Evolutionary conservation across 2,797 vertebrate genomes (phyloP).

Genomic region (Mormyrus proboscirostris): DNA sequence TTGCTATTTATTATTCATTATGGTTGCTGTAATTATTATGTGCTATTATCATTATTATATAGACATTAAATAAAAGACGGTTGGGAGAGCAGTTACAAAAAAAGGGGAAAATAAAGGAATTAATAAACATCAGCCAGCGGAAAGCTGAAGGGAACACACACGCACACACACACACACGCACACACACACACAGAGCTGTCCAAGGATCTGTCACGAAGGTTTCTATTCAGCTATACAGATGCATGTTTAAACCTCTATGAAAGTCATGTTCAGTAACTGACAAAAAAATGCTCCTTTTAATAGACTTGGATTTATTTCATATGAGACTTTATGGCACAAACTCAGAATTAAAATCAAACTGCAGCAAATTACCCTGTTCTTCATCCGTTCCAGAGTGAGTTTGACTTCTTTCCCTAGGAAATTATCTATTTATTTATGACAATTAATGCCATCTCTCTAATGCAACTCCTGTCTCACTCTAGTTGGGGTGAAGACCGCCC

Average conservation of each 20-base stretch:
- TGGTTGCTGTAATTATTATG: background rate
- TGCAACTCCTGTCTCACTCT: background rate
- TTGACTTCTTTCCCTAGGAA: background rate
- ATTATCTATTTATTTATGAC: background rate
- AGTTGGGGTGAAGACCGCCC: background rate
- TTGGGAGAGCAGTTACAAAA: background rate
- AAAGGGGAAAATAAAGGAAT: background rate
- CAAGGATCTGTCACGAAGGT: background rate
- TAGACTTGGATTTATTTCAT: background rate
- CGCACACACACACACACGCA: no score
- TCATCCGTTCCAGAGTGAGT: background rate
- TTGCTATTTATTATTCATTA: conserved; percentile 1
- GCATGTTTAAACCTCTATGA: background rate
- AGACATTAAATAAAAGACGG: background rate
- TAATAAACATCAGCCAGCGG: background rate
- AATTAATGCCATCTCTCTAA: background rate
- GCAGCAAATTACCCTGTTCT: background rate
- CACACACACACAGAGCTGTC: background rate
- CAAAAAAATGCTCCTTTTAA: background rate
- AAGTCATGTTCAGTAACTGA: background rate
- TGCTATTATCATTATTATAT: background rate
- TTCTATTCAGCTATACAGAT: background rate
- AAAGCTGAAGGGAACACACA: background rate
- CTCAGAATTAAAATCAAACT: background rate
- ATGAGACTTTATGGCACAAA: background rate